Evolutionary conservation across 2,888 invertebrate species (phyloP), one percentile per base, ranked within the genome.

Genomic region (Cheilosia variabilis): DNA sequence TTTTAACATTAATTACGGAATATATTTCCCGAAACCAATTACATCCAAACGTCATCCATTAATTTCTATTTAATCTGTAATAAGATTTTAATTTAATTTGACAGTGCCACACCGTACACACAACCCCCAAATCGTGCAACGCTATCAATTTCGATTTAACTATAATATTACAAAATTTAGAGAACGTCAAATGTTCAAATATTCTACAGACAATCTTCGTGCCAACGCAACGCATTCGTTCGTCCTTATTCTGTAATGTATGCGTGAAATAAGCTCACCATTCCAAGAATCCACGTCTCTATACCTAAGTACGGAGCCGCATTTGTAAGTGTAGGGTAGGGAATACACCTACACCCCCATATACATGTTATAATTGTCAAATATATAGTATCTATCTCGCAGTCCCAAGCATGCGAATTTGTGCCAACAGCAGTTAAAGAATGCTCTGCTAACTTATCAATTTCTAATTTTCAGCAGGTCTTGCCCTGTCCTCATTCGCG

Each of bases 61-160:
- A 65, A 72, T 79, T 79, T 69, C 77, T 45, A 55, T 47, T 78
- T 78, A 78, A 71, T 22, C 22, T 78, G 69, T 50, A 62, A 78
- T 71, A 69, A 71, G 55, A 78, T 69, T 57, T 43, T 41, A 79
- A 71, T 79, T 79, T 65, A 72, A 72, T 79, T 71, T 52, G 65
- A 52, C 57, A 65, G 31, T 10, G 17, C 10, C 53, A 34, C 43
- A 4, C 43, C 10, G 31, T 17, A 17, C 41, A 31, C 27, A 50
- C 22, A 41, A 19, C 15, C 1, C n/a, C 37, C 19, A 5, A 76
- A 53, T 68, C 69, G 62, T 65, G 78, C 78, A 78, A 43, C 31
- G 71, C 52, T 72, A 79, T 79, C 78, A 79, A 79, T 79, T 72
- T 79, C 65, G 53, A 79, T 58, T 79, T 79, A 79, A 72, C 71